phyloP scores from a whole-genome alignment of 2,797 vertebrate genomes.

The Danio albolineatus region DNA sequence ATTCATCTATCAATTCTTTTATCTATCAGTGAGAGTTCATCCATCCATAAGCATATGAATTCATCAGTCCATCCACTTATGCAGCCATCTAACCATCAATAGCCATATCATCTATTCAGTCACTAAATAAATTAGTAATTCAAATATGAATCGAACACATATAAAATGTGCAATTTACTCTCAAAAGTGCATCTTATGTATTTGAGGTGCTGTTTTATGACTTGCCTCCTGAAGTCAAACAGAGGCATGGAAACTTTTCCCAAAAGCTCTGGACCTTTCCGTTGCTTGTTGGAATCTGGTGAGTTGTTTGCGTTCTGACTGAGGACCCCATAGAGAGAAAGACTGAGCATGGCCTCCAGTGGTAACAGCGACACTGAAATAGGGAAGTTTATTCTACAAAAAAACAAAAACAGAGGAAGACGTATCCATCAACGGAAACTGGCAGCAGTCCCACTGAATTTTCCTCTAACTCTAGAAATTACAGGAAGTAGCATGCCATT shows the following conservation, averaged over 20 bases:
- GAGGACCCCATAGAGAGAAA: slow-evolving; percentile 90
- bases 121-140: background rate
- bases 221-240: slow-evolving; percentile 93
- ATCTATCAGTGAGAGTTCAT: no score
- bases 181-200: background rate
- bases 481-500: slow-evolving; percentile 2
- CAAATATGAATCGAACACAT: background rate
- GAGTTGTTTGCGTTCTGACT: slow-evolving; percentile 91
- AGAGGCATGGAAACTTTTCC: slow-evolving; percentile 92
- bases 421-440: slow-evolving; percentile 14
- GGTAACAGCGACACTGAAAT: slow-evolving; percentile 94
- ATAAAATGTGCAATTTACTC: background rate
- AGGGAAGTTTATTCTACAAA: slow-evolving; percentile 91
- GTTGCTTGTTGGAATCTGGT: slow-evolving; percentile 95
- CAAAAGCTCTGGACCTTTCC: slow-evolving; percentile 90
- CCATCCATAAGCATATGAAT: no score
- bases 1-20: no score
- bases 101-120: no score
- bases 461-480: slow-evolving; percentile 2
- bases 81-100: no score
- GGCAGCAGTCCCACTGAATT: background rate
- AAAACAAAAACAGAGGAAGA: slow-evolving; percentile 28
- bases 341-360: slow-evolving; percentile 89
- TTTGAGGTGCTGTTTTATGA: slow-evolving; percentile 12
- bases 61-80: no score